These are phyloP conservation scores for Meloidogyne exigua DNA, from an alignment of 1,140 invertebrate species.

Conservation along the genomic window DNA sequence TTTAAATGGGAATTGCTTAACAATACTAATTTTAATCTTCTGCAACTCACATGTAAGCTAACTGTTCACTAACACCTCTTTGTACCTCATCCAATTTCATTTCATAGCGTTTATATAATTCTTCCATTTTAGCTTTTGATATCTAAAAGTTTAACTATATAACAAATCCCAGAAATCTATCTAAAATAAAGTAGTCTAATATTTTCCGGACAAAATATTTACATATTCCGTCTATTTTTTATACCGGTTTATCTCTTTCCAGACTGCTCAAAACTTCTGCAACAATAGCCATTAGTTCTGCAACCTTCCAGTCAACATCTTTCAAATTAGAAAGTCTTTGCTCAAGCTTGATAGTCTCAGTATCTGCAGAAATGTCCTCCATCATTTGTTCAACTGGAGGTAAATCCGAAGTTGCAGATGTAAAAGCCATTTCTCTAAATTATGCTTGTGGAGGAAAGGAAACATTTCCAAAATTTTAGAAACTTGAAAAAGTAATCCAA, in stretches of 20 bases:
- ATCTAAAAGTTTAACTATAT: slow-evolving; percentile 26
- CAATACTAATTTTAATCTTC: background rate
- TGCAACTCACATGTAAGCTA: slow-evolving; percentile 39
- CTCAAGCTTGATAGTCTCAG: background rate
- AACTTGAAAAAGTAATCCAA: background rate
- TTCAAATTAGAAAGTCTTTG: slow-evolving; percentile 26
- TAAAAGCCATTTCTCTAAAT: background rate
- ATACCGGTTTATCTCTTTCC: slow-evolving; percentile 43
- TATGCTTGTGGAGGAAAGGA: background rate
- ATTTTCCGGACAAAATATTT: too few relatives aligned
- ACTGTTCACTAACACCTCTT: slow-evolving; percentile 36
- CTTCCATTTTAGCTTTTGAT: slow-evolving; percentile 46
- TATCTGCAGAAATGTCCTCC: slow-evolving; percentile 24
- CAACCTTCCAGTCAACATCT: slow-evolving; percentile 39
- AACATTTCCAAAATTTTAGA: background rate
- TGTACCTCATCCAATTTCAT: slow-evolving; percentile 40
- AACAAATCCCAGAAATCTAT: too few relatives aligned
- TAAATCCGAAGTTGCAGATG: background rate
- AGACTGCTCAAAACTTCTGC: slow-evolving; percentile 40
- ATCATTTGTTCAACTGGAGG: slow-evolving; percentile 12
- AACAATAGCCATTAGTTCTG: slow-evolving; percentile 30
- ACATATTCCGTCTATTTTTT: background rate
- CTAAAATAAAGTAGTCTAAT: too few relatives aligned
- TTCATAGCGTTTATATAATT: slow-evolving; percentile 40
- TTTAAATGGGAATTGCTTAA: too few relatives aligned